phyloP scores from a whole-genome alignment of 2,113 vertebrate species.

The Austrofundulus limnaeus region DNA sequence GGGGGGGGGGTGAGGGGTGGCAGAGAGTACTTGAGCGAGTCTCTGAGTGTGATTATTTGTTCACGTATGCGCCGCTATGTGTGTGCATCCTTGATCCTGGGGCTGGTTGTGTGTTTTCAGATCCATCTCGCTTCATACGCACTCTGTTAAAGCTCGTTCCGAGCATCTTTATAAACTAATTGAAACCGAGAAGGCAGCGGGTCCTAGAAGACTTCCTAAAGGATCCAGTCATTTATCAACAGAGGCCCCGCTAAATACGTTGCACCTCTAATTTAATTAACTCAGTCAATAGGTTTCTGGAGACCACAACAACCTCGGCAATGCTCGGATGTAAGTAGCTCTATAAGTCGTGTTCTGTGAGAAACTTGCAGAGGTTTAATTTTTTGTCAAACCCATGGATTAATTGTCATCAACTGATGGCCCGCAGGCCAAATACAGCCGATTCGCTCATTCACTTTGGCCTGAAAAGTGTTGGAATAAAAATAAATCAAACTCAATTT shows the following conservation, averaged over 20 bases:
- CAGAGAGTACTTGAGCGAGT: constrained; percentile 73
- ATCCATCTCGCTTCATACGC: constrained; percentile 20
- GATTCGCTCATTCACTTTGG: too few species aligned
- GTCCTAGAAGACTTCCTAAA: not conserved
- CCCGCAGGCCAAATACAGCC: too few species aligned
- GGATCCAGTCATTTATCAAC: constrained; percentile 5
- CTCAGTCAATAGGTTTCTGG: not conserved
- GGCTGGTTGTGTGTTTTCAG: constrained; percentile 29
- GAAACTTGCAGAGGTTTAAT: not conserved
- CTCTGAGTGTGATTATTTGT: constrained; percentile 79
- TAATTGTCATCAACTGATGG: too few species aligned
- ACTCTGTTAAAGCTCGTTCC: not conserved
- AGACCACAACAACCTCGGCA: not conserved
- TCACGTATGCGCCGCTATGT: constrained; percentile 55
- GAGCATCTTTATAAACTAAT: not conserved
- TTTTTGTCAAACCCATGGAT: too few species aligned
- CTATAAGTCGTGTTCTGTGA: not conserved
- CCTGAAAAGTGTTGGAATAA: too few species aligned
- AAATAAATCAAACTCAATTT: too few species aligned
- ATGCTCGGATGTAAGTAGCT: not conserved
- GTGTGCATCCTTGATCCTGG: constrained; percentile 42
- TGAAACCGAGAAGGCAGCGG: not conserved
- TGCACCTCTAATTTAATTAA: not conserved
- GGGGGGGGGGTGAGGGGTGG: constrained; percentile 49
- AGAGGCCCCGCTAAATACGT: constrained; percentile 2